phyloP scores from a whole-genome alignment of 1,140 invertebrate genomes.

The Anagrus nilaparvatae region DNA sequence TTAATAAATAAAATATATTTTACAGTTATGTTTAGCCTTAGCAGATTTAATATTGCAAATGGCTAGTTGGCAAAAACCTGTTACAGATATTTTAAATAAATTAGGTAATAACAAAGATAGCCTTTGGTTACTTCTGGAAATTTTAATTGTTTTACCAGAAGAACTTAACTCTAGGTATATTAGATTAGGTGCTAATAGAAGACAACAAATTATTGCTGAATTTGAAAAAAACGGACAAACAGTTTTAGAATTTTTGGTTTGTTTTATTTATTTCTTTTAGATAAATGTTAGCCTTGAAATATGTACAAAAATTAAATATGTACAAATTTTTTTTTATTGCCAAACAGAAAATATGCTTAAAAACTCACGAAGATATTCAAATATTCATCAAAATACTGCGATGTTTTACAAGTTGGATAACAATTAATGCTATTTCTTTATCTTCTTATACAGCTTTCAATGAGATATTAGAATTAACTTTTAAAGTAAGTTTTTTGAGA shows the following conservation, averaged over 20 bases:
- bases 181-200: slow-evolving; percentile 76
- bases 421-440: slow-evolving; percentile 57
- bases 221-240: slow-evolving; percentile 55
- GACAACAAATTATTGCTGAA: slow-evolving; percentile 72
- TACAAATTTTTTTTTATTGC: slow-evolving; percentile 13
- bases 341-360: slow-evolving; percentile 54
- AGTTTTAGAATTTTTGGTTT: slow-evolving; percentile 66
- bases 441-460: slow-evolving; percentile 57
- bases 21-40: slow-evolving; percentile 76
- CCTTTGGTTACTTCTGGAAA: slow-evolving; percentile 75
- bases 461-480: too few relatives aligned
- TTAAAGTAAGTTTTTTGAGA: slow-evolving; percentile 38
- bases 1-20: slow-evolving; percentile 8
- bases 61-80: slow-evolving; percentile 80
- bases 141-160: slow-evolving; percentile 88
- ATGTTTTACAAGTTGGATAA: slow-evolving; percentile 76
- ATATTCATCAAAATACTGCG: slow-evolving; percentile 53
- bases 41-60: slow-evolving; percentile 91
- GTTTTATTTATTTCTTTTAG: too few relatives aligned
- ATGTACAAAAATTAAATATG: too few relatives aligned
- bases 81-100: slow-evolving; percentile 69
- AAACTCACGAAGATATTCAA: slow-evolving; percentile 45
- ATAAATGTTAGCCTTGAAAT: not conserved
- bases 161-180: slow-evolving; percentile 78
- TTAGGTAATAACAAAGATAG: slow-evolving; percentile 52